A percentile compares a stretch with the other conserved stretches of the same genome.
Evolutionary conservation across 2,888 invertebrate species (phyloP).

Genomic region (Axea sp.): DNA sequence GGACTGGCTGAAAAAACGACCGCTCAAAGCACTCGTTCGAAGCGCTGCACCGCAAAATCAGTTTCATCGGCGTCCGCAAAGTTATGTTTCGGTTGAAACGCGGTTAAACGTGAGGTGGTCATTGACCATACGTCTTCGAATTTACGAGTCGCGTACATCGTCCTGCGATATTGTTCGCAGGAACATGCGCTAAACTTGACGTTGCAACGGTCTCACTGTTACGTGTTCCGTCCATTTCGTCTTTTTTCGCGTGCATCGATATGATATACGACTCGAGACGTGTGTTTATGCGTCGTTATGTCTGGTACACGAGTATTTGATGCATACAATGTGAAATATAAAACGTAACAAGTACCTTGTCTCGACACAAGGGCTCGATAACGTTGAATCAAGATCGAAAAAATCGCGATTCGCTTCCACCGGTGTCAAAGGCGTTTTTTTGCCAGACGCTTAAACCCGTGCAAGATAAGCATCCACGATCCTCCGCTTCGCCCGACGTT

Average conservation of each 20-base stretch:
- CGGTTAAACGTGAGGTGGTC: conserved; percentile 24
- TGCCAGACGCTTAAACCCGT: too few species aligned
- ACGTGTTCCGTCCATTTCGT: conserved; percentile 11
- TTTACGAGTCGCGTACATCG: conserved; percentile 29
- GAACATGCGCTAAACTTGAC: conserved; percentile 13
- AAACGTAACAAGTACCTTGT: too few species aligned
- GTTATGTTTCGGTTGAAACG: conserved; percentile 40
- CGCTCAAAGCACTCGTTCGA: neutral
- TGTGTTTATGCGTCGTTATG: conserved; percentile 2
- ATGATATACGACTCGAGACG: conserved; percentile 20
- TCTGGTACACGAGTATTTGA: neutral
- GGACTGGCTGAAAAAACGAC: conserved; percentile 9
- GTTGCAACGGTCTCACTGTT: conserved; percentile 18
- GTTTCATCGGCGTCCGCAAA: conserved; percentile 29
- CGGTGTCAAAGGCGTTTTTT: too few species aligned
- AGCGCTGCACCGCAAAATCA: conserved; percentile 22
- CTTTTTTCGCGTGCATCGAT: conserved; percentile 20
- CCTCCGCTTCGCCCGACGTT: too few species aligned
- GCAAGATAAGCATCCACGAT: too few species aligned
- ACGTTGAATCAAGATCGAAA: too few species aligned
- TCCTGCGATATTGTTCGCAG: conserved; percentile 17
- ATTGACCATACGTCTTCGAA: conserved; percentile 30
- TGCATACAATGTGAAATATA: conserved; percentile 3
- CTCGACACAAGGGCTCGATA: too few species aligned
- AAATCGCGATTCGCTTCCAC: too few species aligned